A percentile compares a stretch with the other conserved stretches of the same genome.
Evolutionary conservation across 2,888 invertebrate species (phyloP).

Genomic region (Ophion ventricosus): DNA sequence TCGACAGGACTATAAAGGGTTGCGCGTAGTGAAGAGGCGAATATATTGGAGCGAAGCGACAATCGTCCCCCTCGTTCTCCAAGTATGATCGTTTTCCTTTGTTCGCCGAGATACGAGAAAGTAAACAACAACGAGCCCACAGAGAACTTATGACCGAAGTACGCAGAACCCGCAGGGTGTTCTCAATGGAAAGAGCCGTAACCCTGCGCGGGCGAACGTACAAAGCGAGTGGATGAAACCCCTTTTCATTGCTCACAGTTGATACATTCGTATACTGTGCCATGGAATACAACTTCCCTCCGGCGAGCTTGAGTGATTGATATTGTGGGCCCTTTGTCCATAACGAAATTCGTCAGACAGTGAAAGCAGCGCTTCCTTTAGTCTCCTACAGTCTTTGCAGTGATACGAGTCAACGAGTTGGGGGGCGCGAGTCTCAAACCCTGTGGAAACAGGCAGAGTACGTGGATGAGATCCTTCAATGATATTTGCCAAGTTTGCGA

Average conservation of each 20-base stretch:
- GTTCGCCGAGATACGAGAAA: background rate
- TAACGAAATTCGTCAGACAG: background rate
- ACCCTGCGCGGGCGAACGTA: background rate
- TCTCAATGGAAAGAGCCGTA: background rate
- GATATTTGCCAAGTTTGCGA: no score
- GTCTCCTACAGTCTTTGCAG: constrained; percentile 8
- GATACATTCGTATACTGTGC: background rate
- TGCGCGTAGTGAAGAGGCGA: background rate
- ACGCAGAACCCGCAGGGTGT: background rate
- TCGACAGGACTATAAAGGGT: constrained; percentile 3
- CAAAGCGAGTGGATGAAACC: background rate
- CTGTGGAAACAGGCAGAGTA: background rate
- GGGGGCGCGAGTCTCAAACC: background rate
- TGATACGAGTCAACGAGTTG: constrained; percentile 4
- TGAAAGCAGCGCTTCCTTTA: background rate
- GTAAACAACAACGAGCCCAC: background rate
- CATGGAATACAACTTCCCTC: background rate
- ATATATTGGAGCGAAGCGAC: background rate
- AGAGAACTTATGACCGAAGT: background rate
- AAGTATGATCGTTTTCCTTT: constrained; percentile 5
- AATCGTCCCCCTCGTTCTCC: background rate
- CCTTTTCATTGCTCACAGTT: constrained; percentile 7
- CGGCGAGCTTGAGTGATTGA: constrained; percentile 1
- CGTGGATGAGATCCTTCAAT: background rate
- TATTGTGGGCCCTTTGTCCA: background rate